Conservation (phyloP, 2,797 vertebrate genomes). For the Gambusia yucatana region DNA sequence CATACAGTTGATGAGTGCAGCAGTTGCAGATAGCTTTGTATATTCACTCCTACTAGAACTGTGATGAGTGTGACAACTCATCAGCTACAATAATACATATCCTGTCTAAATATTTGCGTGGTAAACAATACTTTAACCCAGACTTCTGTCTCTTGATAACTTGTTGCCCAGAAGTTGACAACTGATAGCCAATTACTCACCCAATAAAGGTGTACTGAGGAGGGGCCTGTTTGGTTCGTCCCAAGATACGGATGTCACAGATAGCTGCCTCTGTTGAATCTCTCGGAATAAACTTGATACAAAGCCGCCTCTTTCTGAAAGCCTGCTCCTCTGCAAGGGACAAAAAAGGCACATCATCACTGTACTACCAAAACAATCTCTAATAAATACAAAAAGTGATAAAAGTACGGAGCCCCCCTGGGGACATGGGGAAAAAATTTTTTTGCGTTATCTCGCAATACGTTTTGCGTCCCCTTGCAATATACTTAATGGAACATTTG, state of each 20-base stretch:
- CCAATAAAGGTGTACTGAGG: slow-evolving; percentile 98
- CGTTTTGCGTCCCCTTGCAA: too few species aligned
- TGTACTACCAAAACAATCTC: not conserved
- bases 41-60: not conserved
- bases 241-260: slow-evolving; percentile 95
- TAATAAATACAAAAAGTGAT: not conserved
- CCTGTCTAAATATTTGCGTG: not conserved
- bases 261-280: slow-evolving; percentile 99
- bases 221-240: slow-evolving; percentile 94
- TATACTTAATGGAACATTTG: too few species aligned
- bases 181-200: slow-evolving; percentile 75
- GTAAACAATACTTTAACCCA: not conserved
- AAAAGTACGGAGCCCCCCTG: not conserved
- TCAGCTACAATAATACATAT: not conserved
- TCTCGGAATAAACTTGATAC: slow-evolving; percentile 97
- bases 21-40: not conserved
- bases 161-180: not conserved
- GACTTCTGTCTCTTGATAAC: not conserved
- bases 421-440: too few species aligned
- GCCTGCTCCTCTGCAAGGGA: slow-evolving; percentile 89
- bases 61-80: not conserved
- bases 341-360: not conserved
- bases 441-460: too few species aligned
- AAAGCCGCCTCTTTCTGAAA: slow-evolving; percentile 95
- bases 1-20: not conserved